phyloP scores from a whole-genome alignment of 2,888 invertebrate genomes.

The Gymnoscelis rufifasciata region DNA sequence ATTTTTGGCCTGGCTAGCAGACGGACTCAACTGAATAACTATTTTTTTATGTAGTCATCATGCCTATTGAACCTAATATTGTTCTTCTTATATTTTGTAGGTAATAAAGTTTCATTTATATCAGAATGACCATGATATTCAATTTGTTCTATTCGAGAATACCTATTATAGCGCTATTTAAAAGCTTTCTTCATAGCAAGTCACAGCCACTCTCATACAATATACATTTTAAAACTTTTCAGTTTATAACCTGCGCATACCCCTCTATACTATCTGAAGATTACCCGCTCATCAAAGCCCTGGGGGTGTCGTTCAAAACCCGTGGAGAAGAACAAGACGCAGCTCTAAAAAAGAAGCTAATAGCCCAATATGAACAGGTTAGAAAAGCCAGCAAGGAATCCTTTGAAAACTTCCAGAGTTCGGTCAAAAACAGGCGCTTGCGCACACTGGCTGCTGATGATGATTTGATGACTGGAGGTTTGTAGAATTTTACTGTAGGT shows the following conservation, averaged over 20 bases:
- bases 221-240: neutral
- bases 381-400: slow-evolving; percentile 45
- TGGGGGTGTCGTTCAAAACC: slow-evolving; percentile 38
- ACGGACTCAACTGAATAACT: too few species aligned
- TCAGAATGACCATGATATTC: too few species aligned
- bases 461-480: slow-evolving; percentile 41
- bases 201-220: too few species aligned
- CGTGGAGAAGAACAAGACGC: slow-evolving; percentile 35
- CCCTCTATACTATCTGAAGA: slow-evolving; percentile 25
- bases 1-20: too few species aligned
- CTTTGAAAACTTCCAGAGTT: slow-evolving; percentile 35
- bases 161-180: too few species aligned
- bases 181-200: too few species aligned
- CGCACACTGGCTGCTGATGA: slow-evolving; percentile 38
- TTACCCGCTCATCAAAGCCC: slow-evolving; percentile 42
- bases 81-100: too few species aligned
- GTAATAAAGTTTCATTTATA: too few species aligned
- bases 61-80: too few species aligned
- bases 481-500: too few species aligned
- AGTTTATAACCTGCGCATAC: neutral
- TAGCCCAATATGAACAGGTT: slow-evolving; percentile 51
- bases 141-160: too few species aligned
- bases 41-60: too few species aligned
- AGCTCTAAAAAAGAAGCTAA: slow-evolving; percentile 38
- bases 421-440: slow-evolving; percentile 35